phyloP scores from a whole-genome alignment of 2,888 invertebrate species.

The Halictus quadricinctus region DNA sequence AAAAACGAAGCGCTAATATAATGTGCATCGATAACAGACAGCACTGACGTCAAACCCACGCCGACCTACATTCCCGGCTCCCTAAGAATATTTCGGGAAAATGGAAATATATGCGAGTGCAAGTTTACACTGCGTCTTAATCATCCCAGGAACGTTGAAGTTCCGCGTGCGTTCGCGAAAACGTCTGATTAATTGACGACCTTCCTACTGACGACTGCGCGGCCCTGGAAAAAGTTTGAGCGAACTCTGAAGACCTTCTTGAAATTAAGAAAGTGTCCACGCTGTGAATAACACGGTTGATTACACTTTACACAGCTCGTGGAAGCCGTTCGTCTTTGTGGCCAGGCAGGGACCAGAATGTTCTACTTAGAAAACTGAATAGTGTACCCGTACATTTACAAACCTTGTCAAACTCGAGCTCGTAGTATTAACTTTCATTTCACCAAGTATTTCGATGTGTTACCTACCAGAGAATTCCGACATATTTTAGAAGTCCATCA shows the following conservation, averaged over 20 bases:
- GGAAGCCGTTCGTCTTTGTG: background rate
- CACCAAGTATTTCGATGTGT: too few species aligned
- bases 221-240: background rate
- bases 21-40: conserved; percentile 37
- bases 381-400: background rate
- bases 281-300: background rate
- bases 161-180: conserved; percentile 18
- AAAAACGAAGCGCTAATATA: conserved; percentile 35
- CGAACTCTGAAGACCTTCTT: background rate
- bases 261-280: background rate
- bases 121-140: conserved; percentile 42
- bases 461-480: too few species aligned
- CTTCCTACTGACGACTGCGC: background rate
- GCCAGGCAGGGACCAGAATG: background rate
- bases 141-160: conserved; percentile 14
- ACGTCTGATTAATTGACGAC: conserved; percentile 28
- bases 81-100: conserved; percentile 27
- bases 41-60: conserved; percentile 37
- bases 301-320: background rate
- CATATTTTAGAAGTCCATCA: too few species aligned
- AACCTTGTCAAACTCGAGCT: background rate
- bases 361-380: background rate
- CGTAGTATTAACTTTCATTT: too few species aligned
- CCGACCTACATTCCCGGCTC: conserved; percentile 31
- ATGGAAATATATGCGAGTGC: background rate